Evolutionary conservation across 2,888 invertebrate genomes (phyloP).

Genomic region (Thysanoteuthis rhombus): DNA sequence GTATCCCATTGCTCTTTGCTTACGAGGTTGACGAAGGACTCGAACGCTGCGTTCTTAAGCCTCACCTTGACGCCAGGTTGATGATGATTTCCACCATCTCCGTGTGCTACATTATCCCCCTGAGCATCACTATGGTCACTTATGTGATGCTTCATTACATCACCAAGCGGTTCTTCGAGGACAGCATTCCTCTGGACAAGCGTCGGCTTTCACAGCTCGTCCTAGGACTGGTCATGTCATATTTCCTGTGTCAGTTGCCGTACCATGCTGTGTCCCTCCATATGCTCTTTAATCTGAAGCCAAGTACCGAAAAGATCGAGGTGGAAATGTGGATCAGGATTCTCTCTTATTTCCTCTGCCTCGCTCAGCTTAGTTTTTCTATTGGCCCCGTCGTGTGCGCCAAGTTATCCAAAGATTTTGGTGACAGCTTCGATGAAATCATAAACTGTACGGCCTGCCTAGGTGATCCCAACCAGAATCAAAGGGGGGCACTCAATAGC

Average conservation of each 20-base stretch:
- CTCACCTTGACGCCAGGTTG: constrained; percentile 39
- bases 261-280: constrained; percentile 47
- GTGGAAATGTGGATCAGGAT: constrained; percentile 37
- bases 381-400: constrained; percentile 57
- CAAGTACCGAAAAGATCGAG: constrained; percentile 14
- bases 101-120: constrained; percentile 53
- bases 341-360: constrained; percentile 43
- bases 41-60: constrained; percentile 35
- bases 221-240: constrained; percentile 48
- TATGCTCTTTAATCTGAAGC: constrained; percentile 41
- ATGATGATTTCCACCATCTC: constrained; percentile 42
- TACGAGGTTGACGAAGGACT: constrained; percentile 30
- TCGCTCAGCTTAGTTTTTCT: constrained; percentile 53
- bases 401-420: constrained; percentile 55
- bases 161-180: constrained; percentile 54
- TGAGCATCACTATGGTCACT: constrained; percentile 47
- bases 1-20: constrained; percentile 47
- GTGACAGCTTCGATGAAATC: constrained; percentile 56
- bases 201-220: constrained; percentile 54
- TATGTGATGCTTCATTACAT: constrained; percentile 53
- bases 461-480: background rate
- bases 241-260: constrained; percentile 52
- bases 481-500: background rate
- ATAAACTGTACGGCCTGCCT: constrained; percentile 55
- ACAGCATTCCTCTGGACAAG: constrained; percentile 48